Conservation (phyloP, 2,797 vertebrate species). For the Oreonectes daqikongensis region DNA sequence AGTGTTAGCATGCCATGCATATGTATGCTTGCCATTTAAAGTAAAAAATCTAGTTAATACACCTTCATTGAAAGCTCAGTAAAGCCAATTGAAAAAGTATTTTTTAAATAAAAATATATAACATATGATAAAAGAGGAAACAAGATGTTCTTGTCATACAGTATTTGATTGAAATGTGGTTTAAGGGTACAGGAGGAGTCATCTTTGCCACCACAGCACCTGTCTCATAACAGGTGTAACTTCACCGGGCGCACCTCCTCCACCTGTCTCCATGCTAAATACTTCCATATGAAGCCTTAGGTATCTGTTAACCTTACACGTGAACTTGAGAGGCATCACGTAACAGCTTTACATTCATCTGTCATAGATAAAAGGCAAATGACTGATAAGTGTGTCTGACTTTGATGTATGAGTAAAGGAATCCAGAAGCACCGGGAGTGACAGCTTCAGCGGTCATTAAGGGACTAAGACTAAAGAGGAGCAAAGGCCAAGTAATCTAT, state of each 20-base stretch:
- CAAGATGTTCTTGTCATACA: too few relatives aligned
- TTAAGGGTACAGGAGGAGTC: slow-evolving; percentile 10
- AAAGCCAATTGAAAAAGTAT: too few relatives aligned
- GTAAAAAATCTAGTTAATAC: too few relatives aligned
- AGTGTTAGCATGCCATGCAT: too few relatives aligned
- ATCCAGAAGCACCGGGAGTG: slow-evolving; percentile 7
- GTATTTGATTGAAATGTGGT: slow-evolving; percentile 19
- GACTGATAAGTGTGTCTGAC: slow-evolving; percentile 42
- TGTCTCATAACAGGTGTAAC: slow-evolving; percentile 55
- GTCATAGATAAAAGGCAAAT: slow-evolving; percentile 56
- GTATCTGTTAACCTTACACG: slow-evolving; percentile 56
- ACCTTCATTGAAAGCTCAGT: too few relatives aligned
- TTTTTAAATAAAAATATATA: too few relatives aligned
- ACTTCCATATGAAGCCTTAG: slow-evolving; percentile 44
- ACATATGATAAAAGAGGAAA: too few relatives aligned
- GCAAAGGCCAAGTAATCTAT: slow-evolving; percentile 22
- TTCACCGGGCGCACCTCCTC: slow-evolving; percentile 49
- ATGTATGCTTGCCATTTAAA: neutral
- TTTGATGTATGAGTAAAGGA: slow-evolving; percentile 43
- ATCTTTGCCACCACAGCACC: slow-evolving; percentile 23
- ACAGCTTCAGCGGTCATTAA: slow-evolving; percentile 24
- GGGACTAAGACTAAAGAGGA: slow-evolving; percentile 12
- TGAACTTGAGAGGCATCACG: slow-evolving; percentile 56
- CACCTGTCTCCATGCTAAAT: slow-evolving; percentile 44
- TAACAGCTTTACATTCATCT: slow-evolving; percentile 56